These are phyloP conservation scores for Brachyhypopomus gauderio DNA, from an alignment of 2,113 vertebrate genomes.

Conservation along the genomic window DNA sequence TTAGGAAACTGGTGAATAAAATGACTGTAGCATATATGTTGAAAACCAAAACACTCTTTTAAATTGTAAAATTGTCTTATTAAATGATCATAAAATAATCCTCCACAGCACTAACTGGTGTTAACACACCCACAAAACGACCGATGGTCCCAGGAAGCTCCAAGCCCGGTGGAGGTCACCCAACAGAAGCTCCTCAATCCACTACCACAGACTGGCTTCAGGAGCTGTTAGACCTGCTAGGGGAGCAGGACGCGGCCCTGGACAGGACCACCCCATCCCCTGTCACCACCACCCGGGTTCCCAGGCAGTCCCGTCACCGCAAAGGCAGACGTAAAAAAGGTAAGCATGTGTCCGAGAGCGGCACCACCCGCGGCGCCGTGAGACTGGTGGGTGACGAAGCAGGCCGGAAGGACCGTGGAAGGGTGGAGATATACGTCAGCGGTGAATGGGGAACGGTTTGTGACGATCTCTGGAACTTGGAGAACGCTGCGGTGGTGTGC, in stretches of 20 bases:
- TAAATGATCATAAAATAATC: not conserved
- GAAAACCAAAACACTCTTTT: not conserved
- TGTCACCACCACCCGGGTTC: constrained; percentile 29
- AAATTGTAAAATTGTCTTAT: not conserved
- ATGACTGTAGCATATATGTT: too few species aligned
- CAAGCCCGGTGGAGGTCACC: constrained; percentile 25
- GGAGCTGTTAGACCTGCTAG: constrained; percentile 59
- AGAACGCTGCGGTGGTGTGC: constrained; percentile 83
- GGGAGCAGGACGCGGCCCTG: not conserved
- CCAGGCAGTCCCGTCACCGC: constrained; percentile 51
- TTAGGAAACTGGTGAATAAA: too few species aligned
- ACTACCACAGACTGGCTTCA: constrained; percentile 65
- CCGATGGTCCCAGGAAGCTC: constrained; percentile 50
- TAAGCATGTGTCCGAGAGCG: constrained; percentile 43
- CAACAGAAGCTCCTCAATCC: not conserved
- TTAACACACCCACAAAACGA: constrained; percentile 52
- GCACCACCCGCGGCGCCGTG: constrained; percentile 68
- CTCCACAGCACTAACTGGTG: constrained; percentile 75
- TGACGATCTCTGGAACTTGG: constrained; percentile 83
- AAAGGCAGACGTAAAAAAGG: constrained; percentile 66
- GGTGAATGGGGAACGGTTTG: constrained; percentile 91
- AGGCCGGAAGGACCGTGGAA: constrained; percentile 67
- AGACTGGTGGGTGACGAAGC: constrained; percentile 74
- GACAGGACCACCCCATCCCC: constrained; percentile 36
- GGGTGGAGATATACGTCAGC: constrained; percentile 82